Percentiles rank a stretch among this genome's conserved stretches.
These are phyloP conservation scores for Menidia beryllina DNA, from an alignment of 2,113 vertebrate species.

Conservation along the genomic window DNA sequence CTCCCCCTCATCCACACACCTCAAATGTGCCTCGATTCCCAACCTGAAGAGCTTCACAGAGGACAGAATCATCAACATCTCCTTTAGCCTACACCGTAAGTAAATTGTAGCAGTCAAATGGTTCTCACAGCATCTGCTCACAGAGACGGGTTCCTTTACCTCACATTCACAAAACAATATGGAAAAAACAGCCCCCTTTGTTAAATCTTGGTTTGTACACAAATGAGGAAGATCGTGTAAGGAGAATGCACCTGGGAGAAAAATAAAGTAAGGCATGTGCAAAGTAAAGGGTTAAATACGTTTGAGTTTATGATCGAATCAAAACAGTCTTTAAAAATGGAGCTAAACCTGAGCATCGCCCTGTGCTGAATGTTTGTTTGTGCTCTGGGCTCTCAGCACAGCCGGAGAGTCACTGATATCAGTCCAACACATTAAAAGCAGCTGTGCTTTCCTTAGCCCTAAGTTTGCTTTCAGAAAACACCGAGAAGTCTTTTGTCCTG, in stretches of 20 bases:
- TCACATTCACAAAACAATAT: too few relatives aligned
- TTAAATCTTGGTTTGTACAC: conserved; percentile 1
- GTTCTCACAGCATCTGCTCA: background rate
- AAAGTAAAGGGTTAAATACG: background rate
- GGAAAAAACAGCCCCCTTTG: too few relatives aligned
- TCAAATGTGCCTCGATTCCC: conserved; percentile 95
- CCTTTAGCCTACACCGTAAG: conserved; percentile 97
- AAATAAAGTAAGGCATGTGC: background rate
- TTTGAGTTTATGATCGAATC: background rate
- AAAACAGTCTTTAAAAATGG: conserved; percentile 14
- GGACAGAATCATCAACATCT: conserved; percentile 93
- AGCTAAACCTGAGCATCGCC: conserved; percentile 10
- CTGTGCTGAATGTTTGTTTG: background rate
- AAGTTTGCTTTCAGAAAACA: conserved; percentile 31
- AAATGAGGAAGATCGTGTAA: background rate
- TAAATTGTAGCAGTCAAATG: conserved; percentile 37
- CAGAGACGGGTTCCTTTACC: too few relatives aligned
- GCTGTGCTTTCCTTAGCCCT: conserved; percentile 51
- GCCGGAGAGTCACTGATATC: conserved; percentile 27
- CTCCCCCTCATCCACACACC: conserved; percentile 87
- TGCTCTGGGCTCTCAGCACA: background rate
- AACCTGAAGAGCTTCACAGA: conserved; percentile 94
- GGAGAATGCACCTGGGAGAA: background rate
- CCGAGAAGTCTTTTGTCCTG: background rate
- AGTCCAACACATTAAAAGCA: conserved; percentile 37